Base-by-base conservation (phyloP, 2,113 vertebrate genomes). In the Lepus timidus region DNA sequence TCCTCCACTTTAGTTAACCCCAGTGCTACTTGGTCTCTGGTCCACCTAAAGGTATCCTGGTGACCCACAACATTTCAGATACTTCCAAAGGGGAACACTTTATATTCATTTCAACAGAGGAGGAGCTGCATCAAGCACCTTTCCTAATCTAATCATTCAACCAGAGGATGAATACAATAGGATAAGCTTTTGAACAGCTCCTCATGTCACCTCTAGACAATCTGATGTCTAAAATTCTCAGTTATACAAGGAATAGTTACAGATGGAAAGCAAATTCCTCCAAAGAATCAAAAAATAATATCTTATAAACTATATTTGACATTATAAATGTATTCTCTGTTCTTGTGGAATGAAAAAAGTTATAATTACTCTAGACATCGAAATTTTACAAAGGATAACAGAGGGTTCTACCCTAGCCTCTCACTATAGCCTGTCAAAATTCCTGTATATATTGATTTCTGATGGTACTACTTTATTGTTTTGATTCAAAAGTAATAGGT, bases 1-100 rank as follows among this genome's bases (percentile, higher is more conserved):
- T 78, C 20, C 29, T 85, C 25, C 81, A 25, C 3, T 85, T 64
- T 62, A 78, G 39, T 25, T 22, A 64, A 4, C 22, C n/a, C 84
- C 58, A 78, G n/a, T 95, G 91, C 9, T 62, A 4, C n/a, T 76
- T 29, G 19, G 12, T 31, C 55, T 84, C 13, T 29, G 36, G 23
- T 51, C 4, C 12, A 29, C 5, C 22, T 86, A 44, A 64, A 78
- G n/a, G 20, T 44, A 12, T 70, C 62, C 31, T 52, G 1, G 13
- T 44, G 17, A 6, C 9, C 17, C 10, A 85, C n/a, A 8, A 6
- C 78, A 78, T 51, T 70, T 67, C 36, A 52, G 16, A 1, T 39
- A n/a, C 36, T 85, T 95, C 81, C 81, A 49, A 85, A 29, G 9
- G 76, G 44, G 27, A 71, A 27, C 61, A 91, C 62, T 86, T 94